phyloP scores from a whole-genome alignment of 2,797 vertebrate species.

The Presbytis comata region DNA sequence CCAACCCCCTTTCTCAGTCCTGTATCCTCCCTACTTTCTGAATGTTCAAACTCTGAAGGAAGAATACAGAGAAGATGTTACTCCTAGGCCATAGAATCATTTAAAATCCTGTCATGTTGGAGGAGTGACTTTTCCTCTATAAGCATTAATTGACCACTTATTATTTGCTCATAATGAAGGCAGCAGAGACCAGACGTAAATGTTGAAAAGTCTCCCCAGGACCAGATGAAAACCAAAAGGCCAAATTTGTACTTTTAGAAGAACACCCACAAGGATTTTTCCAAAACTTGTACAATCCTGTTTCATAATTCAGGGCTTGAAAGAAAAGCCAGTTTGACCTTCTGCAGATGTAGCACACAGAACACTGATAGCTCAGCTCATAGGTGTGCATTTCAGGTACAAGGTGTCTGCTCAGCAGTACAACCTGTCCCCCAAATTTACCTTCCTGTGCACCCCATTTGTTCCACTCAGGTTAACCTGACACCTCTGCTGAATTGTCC shows the following conservation, averaged over 20 bases:
- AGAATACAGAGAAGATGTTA: not conserved
- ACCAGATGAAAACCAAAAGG: constrained; percentile 4
- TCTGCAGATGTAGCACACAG: not conserved
- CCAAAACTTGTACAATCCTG: not conserved
- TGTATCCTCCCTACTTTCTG: not conserved
- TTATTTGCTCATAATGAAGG: not conserved
- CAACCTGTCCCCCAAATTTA: not conserved
- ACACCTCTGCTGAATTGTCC: constrained; percentile 17
- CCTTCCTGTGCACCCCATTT: not conserved
- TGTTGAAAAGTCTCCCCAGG: not conserved
- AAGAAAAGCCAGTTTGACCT: constrained; percentile 26
- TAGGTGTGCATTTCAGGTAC: constrained; percentile 54
- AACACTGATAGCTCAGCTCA: not conserved
- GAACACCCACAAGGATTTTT: constrained; percentile 14
- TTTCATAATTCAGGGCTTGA: constrained; percentile 65
- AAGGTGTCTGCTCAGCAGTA: not conserved
- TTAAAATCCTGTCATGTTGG: not conserved
- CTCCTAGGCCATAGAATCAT: not conserved
- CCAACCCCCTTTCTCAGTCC: not conserved
- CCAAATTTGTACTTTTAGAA: constrained; percentile 3
- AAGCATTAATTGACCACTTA: not conserved
- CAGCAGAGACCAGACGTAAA: not conserved
- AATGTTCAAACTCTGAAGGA: not conserved
- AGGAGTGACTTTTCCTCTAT: constrained; percentile 16
- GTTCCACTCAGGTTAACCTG: not conserved